Evolutionary conservation across 2,888 invertebrate genomes (phyloP).

Genomic region (Cyclophora albipunctata): DNA sequence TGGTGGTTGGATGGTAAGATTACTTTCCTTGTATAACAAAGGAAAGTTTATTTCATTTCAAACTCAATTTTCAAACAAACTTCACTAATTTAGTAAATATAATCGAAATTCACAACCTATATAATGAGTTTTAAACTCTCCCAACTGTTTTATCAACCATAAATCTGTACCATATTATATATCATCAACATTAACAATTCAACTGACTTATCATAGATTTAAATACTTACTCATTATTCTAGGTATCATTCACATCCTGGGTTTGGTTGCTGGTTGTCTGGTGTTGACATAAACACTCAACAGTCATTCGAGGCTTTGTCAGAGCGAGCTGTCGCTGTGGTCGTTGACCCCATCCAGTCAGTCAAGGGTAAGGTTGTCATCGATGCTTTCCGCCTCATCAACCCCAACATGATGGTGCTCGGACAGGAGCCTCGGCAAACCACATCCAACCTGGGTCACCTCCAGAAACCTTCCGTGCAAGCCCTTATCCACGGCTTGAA

Average conservation of each 20-base stretch:
- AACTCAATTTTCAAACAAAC: too few species aligned
- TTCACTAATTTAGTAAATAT: too few species aligned
- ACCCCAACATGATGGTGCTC: constrained; percentile 99
- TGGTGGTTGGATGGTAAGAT: constrained; percentile 94
- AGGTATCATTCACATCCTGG: constrained; percentile 99
- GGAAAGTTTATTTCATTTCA: background rate
- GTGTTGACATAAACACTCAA: constrained; percentile 99
- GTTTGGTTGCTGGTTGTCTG: constrained; percentile 99
- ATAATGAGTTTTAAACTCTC: too few species aligned
- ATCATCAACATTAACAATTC: too few species aligned
- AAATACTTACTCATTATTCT: constrained; percentile 17
- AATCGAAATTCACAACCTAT: too few species aligned
- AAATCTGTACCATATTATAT: too few species aligned
- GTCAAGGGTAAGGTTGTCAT: constrained; percentile 99
- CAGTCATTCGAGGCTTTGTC: constrained; percentile 99
- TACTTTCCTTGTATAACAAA: background rate
- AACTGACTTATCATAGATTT: too few species aligned
- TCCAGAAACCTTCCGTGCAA: constrained; percentile 99
- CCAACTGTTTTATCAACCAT: too few species aligned
- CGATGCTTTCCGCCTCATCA: constrained; percentile 98
- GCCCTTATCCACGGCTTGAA: constrained; percentile 99
- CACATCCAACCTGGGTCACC: constrained; percentile 98
- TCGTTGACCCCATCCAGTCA: constrained; percentile 99
- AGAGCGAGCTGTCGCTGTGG: constrained; percentile 98
- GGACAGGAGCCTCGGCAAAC: constrained; percentile 99